phyloP scores from a whole-genome alignment of 2,888 invertebrate genomes.

The Agrotis exclamationis region DNA sequence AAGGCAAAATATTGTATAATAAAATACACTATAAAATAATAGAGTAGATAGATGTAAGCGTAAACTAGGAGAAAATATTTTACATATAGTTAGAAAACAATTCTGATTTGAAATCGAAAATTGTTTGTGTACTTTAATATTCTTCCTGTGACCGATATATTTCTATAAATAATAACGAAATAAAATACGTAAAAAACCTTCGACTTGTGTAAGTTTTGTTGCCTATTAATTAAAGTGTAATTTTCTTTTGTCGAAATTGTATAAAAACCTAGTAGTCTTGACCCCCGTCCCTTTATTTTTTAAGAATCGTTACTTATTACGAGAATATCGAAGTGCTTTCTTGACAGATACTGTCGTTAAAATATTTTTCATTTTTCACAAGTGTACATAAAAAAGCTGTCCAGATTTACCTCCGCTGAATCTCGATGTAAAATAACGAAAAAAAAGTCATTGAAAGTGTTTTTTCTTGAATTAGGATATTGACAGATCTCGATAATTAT shows the following conservation, averaged over 20 bases:
- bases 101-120: constrained; percentile 77
- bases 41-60: constrained; percentile 60
- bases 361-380: constrained; percentile 68
- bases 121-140: constrained; percentile 74
- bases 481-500: constrained; percentile 85
- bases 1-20: constrained; percentile 61
- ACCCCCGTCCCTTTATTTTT: constrained; percentile 80
- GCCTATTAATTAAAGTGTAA: constrained; percentile 33
- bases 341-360: constrained; percentile 87
- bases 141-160: constrained; percentile 76
- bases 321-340: constrained; percentile 84
- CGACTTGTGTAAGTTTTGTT: constrained; percentile 49
- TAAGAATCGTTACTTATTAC: constrained; percentile 69
- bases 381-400: constrained; percentile 81
- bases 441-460: constrained; percentile 69
- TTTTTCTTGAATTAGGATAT: constrained; percentile 82
- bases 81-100: constrained; percentile 85
- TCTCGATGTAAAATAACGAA: constrained; percentile 74
- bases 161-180: constrained; percentile 60
- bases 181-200: constrained; percentile 63
- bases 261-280: constrained; percentile 63
- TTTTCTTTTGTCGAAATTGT: constrained; percentile 48
- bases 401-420: constrained; percentile 67
- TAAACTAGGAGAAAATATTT: constrained; percentile 79
- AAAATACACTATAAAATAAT: constrained; percentile 59